phyloP scores from a whole-genome alignment of 64 coral and sea anemone species.

The Montipora cactus region DNA sequence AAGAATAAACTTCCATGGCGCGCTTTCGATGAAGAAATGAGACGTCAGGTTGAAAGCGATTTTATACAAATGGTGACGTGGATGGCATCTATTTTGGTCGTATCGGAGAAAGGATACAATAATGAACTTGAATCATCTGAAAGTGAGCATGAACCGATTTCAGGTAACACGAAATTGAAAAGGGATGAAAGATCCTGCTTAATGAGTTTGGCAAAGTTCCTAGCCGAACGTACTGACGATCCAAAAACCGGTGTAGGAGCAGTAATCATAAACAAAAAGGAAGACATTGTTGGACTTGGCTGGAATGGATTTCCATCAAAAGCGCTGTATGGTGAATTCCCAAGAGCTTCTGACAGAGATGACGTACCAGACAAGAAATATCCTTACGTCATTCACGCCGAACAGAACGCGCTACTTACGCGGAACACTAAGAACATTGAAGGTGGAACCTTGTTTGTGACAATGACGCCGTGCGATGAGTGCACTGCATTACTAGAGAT shows the following conservation, averaged over 20 bases:
- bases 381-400: slow-evolving; percentile 73
- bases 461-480: slow-evolving; percentile 56
- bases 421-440: slow-evolving; percentile 46
- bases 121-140: background rate
- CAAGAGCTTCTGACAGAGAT: background rate
- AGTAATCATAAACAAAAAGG: slow-evolving; percentile 4
- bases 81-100: background rate
- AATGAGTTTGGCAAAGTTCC: slow-evolving; percentile 42
- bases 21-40: slow-evolving; percentile 21
- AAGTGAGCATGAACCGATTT: background rate
- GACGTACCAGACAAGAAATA: slow-evolving; percentile 45
- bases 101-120: background rate
- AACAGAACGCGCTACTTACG: slow-evolving; percentile 75
- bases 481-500: slow-evolving; percentile 42
- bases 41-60: background rate
- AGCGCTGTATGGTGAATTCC: slow-evolving; percentile 63
- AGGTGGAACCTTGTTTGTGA: slow-evolving; percentile 47
- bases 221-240: slow-evolving; percentile 67
- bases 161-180: background rate
- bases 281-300: slow-evolving; percentile 48
- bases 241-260: slow-evolving; percentile 60
- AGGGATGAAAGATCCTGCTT: background rate
- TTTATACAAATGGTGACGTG: slow-evolving; percentile 11
- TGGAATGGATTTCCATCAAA: slow-evolving; percentile 66
- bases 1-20: slow-evolving; percentile 30